Conservation (phyloP, 1,140 invertebrate species). For the Dryas iulia region DNA sequence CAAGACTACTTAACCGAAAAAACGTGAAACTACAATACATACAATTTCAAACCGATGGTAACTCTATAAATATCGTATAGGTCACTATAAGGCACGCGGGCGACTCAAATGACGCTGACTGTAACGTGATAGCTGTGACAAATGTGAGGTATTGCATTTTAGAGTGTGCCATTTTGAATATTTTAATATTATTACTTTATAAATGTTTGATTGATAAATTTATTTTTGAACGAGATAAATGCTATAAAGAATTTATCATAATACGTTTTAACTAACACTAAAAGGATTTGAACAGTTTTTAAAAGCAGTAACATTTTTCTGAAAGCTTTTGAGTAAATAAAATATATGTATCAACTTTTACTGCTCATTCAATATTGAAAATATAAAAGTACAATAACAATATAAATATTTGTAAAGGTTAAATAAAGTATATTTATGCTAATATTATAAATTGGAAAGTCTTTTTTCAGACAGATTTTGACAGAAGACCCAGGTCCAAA, state of each 20-base stretch:
- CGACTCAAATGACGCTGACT: constrained; percentile 51
- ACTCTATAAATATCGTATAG: constrained; percentile 36
- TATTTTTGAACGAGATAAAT: neutral
- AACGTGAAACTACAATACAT: no score
- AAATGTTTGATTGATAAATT: no score
- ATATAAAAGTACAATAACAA: no score
- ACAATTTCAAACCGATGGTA: constrained; percentile 6
- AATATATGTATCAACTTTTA: neutral
- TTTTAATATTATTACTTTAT: no score
- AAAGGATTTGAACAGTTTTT: neutral
- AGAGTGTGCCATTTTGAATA: constrained; percentile 38
- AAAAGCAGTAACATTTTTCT: neutral
- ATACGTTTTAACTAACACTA: neutral
- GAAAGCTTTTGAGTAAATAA: neutral
- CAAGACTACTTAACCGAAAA: no score
- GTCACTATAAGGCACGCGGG: constrained; percentile 50
- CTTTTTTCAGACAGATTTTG: no score
- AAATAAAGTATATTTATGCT: no score
- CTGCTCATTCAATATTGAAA: no score
- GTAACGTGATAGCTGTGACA: constrained; percentile 64
- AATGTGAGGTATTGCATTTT: constrained; percentile 66
- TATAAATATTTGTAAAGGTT: no score
- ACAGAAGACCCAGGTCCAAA: no score
- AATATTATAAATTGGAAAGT: no score
- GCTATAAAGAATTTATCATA: neutral